These are phyloP conservation scores for Peromyscus eremicus DNA, from an alignment of 2,797 vertebrate species.

Conservation along the genomic window DNA sequence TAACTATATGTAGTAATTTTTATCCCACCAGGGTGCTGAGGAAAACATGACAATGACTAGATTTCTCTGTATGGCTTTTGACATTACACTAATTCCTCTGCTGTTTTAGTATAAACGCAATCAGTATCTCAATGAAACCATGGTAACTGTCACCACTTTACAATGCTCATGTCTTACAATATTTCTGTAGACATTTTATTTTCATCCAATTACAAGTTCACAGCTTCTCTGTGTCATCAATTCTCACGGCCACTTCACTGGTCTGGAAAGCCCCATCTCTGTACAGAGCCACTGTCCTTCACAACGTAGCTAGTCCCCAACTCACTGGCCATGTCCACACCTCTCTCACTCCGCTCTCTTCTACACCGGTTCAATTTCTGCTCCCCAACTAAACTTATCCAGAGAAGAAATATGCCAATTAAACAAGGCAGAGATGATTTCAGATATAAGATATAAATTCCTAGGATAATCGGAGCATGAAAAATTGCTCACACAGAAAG, in stretches of 20 bases:
- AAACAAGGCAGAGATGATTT: conserved; percentile 42
- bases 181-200: conserved; percentile 57
- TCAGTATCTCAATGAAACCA: conserved; percentile 35
- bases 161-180: conserved; percentile 51
- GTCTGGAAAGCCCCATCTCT: conserved; percentile 48
- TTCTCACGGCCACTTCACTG: conserved; percentile 19
- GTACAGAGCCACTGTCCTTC: conserved; percentile 38
- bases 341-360: conserved; percentile 45
- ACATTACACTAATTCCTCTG: conserved; percentile 25
- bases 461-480: conserved; percentile 21
- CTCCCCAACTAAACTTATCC: background rate
- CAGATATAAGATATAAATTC: conserved; percentile 1
- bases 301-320: conserved; percentile 59
- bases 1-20: conserved; percentile 56
- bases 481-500: conserved; percentile 6
- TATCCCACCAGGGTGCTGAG: conserved; percentile 55
- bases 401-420: conserved; percentile 54
- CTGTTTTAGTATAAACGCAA: conserved; percentile 35
- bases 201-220: conserved; percentile 56
- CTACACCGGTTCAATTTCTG: conserved; percentile 32
- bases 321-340: conserved; percentile 7
- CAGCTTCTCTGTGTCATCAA: conserved; percentile 50
- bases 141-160: conserved; percentile 51
- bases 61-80: conserved; percentile 34
- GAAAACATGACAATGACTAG: conserved; percentile 61